Evolutionary conservation across 2,113 vertebrate genomes (phyloP).

Genomic region (Antennarius striatus): DNA sequence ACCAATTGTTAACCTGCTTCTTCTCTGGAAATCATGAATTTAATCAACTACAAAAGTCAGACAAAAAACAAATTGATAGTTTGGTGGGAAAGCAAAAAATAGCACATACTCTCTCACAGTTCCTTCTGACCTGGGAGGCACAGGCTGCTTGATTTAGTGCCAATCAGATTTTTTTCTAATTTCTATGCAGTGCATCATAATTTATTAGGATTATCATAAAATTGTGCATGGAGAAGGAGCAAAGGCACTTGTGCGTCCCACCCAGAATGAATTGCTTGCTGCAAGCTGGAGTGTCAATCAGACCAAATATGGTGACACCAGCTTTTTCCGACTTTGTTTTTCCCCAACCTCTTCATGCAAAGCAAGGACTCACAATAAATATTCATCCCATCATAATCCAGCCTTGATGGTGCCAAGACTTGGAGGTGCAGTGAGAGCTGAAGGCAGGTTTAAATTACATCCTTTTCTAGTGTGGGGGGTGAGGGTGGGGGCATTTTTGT

Average conservation of each 20-base stretch:
- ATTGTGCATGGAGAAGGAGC: slow-evolving; percentile 55
- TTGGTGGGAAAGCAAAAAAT: slow-evolving; percentile 3
- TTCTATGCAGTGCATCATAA: slow-evolving; percentile 71
- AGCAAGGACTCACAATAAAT: slow-evolving; percentile 55
- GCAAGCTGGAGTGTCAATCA: slow-evolving; percentile 59
- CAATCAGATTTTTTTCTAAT: slow-evolving; percentile 77
- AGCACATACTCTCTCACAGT: slow-evolving; percentile 25
- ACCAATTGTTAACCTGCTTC: slow-evolving; percentile 61
- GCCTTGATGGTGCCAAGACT: slow-evolving; percentile 40
- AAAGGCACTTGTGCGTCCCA: slow-evolving; percentile 64
- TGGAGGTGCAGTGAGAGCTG: slow-evolving; percentile 47
- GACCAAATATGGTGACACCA: slow-evolving; percentile 50
- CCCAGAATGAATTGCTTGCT: slow-evolving; percentile 72
- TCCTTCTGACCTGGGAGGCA: slow-evolving; percentile 65
- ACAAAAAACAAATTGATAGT: slow-evolving; percentile 44
- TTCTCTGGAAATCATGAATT: slow-evolving; percentile 43
- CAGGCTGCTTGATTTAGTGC: slow-evolving; percentile 75
- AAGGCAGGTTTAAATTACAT: slow-evolving; percentile 48
- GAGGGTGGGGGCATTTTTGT: not conserved
- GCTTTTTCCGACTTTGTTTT: slow-evolving; percentile 46
- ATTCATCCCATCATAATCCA: slow-evolving; percentile 57
- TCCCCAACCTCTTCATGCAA: slow-evolving; percentile 20
- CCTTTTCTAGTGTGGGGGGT: not conserved
- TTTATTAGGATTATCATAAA: slow-evolving; percentile 81
- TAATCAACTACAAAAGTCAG: slow-evolving; percentile 32